A percentile compares a stretch with the other conserved stretches of the same genome.
phyloP scores from a whole-genome alignment of 2,113 vertebrate species.

The Corvus hawaiiensis region DNA sequence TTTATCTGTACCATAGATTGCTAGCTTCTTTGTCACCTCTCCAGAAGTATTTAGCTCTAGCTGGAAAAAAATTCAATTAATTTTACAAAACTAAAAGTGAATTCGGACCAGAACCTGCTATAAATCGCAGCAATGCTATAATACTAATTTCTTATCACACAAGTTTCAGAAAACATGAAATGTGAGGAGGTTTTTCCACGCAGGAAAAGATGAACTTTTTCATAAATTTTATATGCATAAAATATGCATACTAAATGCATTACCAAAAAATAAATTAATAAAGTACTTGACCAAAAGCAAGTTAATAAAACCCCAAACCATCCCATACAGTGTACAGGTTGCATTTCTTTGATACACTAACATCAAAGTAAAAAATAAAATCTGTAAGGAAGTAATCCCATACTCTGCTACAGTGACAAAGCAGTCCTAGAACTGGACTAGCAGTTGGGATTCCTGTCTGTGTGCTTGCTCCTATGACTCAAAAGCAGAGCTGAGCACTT shows the following conservation, averaged over 20 bases:
- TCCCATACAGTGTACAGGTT: not conserved
- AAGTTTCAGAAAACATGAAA: not conserved
- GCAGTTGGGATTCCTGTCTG: fast-evolving
- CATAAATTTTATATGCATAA: not conserved
- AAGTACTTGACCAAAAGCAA: not conserved
- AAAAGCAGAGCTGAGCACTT: not conserved
- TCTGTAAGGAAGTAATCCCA: not conserved
- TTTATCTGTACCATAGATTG: not conserved
- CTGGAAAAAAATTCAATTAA: not conserved
- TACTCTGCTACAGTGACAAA: not conserved
- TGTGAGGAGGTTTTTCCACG: fast-evolving
- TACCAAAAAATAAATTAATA: not conserved
- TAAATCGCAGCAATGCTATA: not conserved
- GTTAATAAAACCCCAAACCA: not conserved
- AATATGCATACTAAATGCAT: fast-evolving
- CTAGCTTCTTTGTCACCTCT: not conserved
- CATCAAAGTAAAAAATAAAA: not conserved
- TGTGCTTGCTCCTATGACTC: not conserved
- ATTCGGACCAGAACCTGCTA: not conserved
- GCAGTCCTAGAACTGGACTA: not conserved
- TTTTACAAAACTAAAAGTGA: not conserved
- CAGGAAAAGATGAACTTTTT: not conserved
- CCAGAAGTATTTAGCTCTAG: not conserved
- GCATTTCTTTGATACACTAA: not conserved
- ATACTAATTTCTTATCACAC: not conserved